Percentiles rank a stretch among this genome's conserved stretches.
Evolutionary conservation across 2,797 vertebrate species (phyloP).

Genomic region (Enteromius mattozi): DNA sequence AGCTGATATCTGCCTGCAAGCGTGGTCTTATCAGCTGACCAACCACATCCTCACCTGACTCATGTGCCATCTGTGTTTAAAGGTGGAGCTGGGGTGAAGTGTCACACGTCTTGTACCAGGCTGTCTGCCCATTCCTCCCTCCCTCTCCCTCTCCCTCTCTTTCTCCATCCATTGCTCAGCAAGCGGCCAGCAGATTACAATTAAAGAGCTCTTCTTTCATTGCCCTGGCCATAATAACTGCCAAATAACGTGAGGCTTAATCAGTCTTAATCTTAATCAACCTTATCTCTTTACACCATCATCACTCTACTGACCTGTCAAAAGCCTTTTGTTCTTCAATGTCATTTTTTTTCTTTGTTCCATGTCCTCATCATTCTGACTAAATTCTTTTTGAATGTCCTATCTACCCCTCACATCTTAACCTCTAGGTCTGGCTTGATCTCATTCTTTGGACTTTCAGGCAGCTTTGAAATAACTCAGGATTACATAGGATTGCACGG

Average conservation of each 20-base stretch:
- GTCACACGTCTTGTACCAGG: constrained; percentile 25
- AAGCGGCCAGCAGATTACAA: constrained; percentile 51
- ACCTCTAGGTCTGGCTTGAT: constrained; percentile 9
- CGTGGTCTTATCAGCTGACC: constrained; percentile 34
- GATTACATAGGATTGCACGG: constrained; percentile 40
- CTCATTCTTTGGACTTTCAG: constrained; percentile 18
- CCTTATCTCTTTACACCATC: constrained; percentile 33
- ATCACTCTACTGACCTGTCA: not conserved
- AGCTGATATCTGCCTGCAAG: constrained; percentile 21
- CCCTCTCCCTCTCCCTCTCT: constrained; percentile 32
- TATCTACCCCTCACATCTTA: constrained; percentile 43
- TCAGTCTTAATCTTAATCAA: constrained; percentile 32
- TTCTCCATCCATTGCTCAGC: constrained; percentile 42
- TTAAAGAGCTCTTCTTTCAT: constrained; percentile 59
- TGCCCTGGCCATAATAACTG: constrained; percentile 31
- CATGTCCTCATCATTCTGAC: constrained; percentile 51
- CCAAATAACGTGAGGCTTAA: constrained; percentile 45
- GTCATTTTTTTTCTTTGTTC: not conserved
- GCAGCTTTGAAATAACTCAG: constrained; percentile 45
- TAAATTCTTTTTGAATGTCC: constrained; percentile 22
- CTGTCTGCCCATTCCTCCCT: constrained; percentile 49
- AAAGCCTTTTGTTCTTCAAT: not conserved
- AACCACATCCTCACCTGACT: constrained; percentile 18
- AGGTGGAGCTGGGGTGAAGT: constrained; percentile 23
- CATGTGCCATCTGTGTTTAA: constrained; percentile 48